These are phyloP conservation scores for Holothuria glaberrima DNA, from an alignment of 35 echinoderm and acorn worm species.

Conservation along the genomic window DNA sequence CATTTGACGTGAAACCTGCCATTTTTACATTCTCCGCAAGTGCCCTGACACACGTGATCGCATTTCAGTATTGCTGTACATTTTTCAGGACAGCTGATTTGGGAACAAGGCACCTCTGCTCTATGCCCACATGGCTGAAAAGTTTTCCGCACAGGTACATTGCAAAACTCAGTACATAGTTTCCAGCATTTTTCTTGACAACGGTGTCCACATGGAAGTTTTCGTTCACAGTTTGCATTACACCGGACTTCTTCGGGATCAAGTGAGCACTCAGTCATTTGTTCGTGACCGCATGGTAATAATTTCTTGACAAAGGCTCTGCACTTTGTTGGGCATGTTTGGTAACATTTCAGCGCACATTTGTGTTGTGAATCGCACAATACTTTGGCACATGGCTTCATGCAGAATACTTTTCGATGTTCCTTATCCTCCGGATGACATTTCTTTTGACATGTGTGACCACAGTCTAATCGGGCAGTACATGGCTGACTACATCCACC, in stretches of 20 bases:
- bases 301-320: slow-evolving; percentile 10
- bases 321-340: slow-evolving; percentile 56
- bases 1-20: slow-evolving; percentile 73
- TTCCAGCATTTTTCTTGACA: not conserved
- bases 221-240: slow-evolving; percentile 41
- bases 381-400: slow-evolving; percentile 57
- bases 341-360: slow-evolving; percentile 51
- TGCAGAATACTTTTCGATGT: slow-evolving; percentile 44
- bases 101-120: slow-evolving; percentile 46
- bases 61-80: slow-evolving; percentile 49
- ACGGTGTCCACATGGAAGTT: slow-evolving; percentile 64
- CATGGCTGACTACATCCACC: slow-evolving; percentile 65
- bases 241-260: slow-evolving; percentile 2
- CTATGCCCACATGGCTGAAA: slow-evolving; percentile 68
- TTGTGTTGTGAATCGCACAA: slow-evolving; percentile 53
- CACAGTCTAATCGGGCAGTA: slow-evolving; percentile 58
- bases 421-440: slow-evolving; percentile 69
- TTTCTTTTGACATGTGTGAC: slow-evolving; percentile 64
- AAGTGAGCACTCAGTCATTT: not conserved
- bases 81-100: not conserved
- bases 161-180: slow-evolving; percentile 18
- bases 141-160: slow-evolving; percentile 3
- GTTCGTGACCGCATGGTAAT: slow-evolving; percentile 29
- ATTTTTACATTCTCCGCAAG: slow-evolving; percentile 67
- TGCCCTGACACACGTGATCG: slow-evolving; percentile 56